Percentiles rank a stretch among this genome's conserved stretches.
phyloP scores from a whole-genome alignment of 2,113 vertebrate genomes.

The Gallinago jamesoni region DNA sequence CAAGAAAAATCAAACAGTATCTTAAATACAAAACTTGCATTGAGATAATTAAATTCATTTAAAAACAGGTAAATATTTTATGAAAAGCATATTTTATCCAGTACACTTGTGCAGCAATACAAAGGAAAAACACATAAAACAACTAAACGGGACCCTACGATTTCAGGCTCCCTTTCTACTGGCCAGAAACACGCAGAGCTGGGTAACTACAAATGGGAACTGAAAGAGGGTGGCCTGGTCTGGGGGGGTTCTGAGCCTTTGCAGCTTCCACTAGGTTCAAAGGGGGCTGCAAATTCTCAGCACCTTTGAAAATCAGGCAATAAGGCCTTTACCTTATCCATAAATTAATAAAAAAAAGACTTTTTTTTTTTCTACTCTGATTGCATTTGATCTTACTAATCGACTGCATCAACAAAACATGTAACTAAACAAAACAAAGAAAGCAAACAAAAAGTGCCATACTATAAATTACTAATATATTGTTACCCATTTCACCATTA shows the following conservation, averaged over 20 bases:
- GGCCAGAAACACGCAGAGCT: constrained; percentile 55
- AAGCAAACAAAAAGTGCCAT: constrained; percentile 79
- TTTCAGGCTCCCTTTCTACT: constrained; percentile 48
- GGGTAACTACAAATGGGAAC: constrained; percentile 7
- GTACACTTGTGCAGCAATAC: constrained; percentile 72
- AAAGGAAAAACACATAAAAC: constrained; percentile 61
- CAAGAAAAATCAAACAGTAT: constrained; percentile 75
- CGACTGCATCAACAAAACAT: constrained; percentile 53
- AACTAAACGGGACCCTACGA: not conserved
- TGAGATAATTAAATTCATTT: constrained; percentile 82
- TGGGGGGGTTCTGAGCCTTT: not conserved
- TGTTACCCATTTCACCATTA: constrained; percentile 72
- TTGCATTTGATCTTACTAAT: constrained; percentile 70
- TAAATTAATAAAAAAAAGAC: constrained; percentile 40
- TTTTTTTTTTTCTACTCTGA: constrained; percentile 49
- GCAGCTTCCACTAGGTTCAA: not conserved
- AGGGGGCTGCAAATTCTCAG: not conserved
- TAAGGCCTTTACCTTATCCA: constrained; percentile 58
- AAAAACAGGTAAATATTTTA: constrained; percentile 78
- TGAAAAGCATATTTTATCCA: constrained; percentile 73
- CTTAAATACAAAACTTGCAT: constrained; percentile 81
- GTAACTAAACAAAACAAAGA: constrained; percentile 53
- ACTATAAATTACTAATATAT: constrained; percentile 72
- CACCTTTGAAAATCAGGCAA: not conserved
- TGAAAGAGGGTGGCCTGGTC: not conserved